Conservation (phyloP, 2,888 invertebrate genomes). For the Erynnis tages region DNA sequence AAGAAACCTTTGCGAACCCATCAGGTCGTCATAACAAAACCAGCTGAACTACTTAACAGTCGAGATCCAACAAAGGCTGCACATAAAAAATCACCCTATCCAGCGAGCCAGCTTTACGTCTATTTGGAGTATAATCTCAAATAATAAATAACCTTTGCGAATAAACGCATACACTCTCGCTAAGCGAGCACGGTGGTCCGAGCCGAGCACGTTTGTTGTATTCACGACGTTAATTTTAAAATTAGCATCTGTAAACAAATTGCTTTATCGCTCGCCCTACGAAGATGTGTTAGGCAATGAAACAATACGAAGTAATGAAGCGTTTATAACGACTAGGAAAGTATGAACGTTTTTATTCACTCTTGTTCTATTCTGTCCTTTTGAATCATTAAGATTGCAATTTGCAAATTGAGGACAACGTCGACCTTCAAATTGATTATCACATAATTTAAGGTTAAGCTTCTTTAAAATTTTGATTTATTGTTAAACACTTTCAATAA, state of each 20-base stretch:
- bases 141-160: constrained; percentile 44
- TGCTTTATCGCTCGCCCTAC: constrained; percentile 55
- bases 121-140: constrained; percentile 40
- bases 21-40: constrained; percentile 11
- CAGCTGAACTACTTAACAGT: constrained; percentile 13
- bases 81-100: constrained; percentile 22
- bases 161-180: constrained; percentile 41
- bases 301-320: constrained; percentile 20
- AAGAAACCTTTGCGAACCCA: not conserved
- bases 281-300: constrained; percentile 41
- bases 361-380: no score
- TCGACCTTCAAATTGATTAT: no score
- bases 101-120: constrained; percentile 22
- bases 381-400: no score
- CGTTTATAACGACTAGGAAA: not conserved
- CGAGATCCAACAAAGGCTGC: constrained; percentile 7
- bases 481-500: no score
- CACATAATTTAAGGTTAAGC: no score
- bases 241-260: constrained; percentile 74
- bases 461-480: no score
- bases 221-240: constrained; percentile 77
- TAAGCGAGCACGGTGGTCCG: constrained; percentile 63
- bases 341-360: no score
- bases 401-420: no score
- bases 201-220: constrained; percentile 71